Percentiles rank a stretch among this genome's conserved stretches.
phyloP scores from a whole-genome alignment of 2,113 vertebrate species.

The Bubo scandiacus region DNA sequence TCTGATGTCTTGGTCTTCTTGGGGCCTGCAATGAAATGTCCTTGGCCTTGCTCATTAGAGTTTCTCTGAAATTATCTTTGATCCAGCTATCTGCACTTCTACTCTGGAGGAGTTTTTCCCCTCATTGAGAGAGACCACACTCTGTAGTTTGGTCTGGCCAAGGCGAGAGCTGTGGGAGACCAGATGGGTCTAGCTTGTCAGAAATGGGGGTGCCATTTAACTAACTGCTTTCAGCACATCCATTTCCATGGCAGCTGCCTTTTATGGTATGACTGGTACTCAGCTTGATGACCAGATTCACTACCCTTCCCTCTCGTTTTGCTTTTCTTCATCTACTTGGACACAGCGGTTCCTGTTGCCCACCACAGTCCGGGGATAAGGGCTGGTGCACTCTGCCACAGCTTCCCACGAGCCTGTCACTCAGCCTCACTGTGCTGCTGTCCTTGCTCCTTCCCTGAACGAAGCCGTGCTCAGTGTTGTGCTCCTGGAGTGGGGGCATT shows the following conservation, averaged over 20 bases:
- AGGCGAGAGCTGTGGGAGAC: not conserved
- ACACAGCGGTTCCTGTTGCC: not conserved
- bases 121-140: not conserved
- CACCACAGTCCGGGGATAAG: not conserved
- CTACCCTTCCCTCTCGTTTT: not conserved
- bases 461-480: not conserved
- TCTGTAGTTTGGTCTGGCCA: not conserved
- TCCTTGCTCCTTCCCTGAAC: not conserved
- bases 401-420: fast-evolving
- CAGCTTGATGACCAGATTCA: not conserved
- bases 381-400: not conserved
- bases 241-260: not conserved
- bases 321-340: not conserved
- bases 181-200: not conserved
- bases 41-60: not conserved
- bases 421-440: not conserved
- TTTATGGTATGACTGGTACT: not conserved
- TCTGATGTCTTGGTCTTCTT: not conserved
- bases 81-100: not conserved
- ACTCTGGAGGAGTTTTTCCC: not conserved
- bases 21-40: not conserved
- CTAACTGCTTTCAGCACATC: not conserved
- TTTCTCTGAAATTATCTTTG: not conserved
- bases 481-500: not conserved
- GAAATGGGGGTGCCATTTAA: not conserved